Evolutionary conservation across 1,140 invertebrate genomes (phyloP).

Genomic region (Drosophila sp.): DNA sequence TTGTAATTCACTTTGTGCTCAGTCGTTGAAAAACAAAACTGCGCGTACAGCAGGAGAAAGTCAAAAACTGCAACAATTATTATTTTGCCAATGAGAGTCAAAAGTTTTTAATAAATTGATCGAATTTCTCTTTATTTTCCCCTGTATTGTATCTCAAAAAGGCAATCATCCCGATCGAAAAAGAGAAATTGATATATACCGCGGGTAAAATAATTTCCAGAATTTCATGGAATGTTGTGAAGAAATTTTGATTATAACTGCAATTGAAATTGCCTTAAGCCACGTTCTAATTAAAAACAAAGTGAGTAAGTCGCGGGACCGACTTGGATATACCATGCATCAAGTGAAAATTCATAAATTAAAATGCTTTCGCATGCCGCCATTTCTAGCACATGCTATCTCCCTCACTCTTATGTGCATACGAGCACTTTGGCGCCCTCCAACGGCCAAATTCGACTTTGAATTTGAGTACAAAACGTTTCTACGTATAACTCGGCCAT

Average conservation of each 20-base stretch:
- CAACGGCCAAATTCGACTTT: no score
- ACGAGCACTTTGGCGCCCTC: no score
- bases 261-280: conserved; percentile 33
- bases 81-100: conserved; percentile 10
- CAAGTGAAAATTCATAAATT: no score
- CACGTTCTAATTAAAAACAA: conserved; percentile 43
- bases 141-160: no score
- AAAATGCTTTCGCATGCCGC: no score
- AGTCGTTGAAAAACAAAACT: conserved; percentile 35
- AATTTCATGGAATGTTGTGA: neutral
- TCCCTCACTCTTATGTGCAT: no score
- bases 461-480: no score
- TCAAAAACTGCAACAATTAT: conserved; percentile 40
- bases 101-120: conserved; percentile 33
- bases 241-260: conserved; percentile 6
- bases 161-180: neutral
- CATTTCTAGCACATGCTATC: no score
- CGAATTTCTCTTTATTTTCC: no score
- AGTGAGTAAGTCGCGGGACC: no score
- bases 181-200: neutral
- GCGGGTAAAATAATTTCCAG: neutral
- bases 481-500: no score
- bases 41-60: neutral
- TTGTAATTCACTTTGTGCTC: conserved; percentile 48
- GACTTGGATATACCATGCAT: no score